Conservation (phyloP, 2,113 vertebrate species). For the Centropus bengalensis region DNA sequence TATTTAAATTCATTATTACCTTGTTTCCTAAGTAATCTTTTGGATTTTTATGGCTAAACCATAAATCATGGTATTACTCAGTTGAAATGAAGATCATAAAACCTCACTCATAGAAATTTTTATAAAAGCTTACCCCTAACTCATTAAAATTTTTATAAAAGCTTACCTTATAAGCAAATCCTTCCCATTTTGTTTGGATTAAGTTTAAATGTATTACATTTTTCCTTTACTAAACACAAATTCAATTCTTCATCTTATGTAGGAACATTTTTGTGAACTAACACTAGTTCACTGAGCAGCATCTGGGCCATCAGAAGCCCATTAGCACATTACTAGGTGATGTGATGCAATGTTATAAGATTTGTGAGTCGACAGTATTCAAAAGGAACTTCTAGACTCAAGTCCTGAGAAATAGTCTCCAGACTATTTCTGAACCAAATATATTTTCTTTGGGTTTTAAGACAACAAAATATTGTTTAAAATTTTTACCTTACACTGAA, state of each 20-base stretch:
- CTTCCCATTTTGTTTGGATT: not conserved
- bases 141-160: no score
- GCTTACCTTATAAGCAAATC: not conserved
- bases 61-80: not conserved
- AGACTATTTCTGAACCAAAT: not conserved
- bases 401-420: not conserved
- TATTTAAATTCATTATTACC: not conserved
- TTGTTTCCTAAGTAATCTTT: not conserved
- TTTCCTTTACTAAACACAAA: not conserved
- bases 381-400: not conserved
- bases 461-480: not conserved
- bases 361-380: not conserved
- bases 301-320: not conserved
- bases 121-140: not conserved
- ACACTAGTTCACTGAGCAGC: not conserved
- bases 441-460: not conserved
- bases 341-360: not conserved
- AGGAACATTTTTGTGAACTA: not conserved
- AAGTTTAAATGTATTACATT: not conserved
- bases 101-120: not conserved
- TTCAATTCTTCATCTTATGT: not conserved
- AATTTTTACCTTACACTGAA: not conserved
- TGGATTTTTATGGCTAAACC: not conserved
- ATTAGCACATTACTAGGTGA: not conserved
- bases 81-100: not conserved